Base-by-base conservation (phyloP, 30 jellyfish, hydroid and myxozoan genomes). In the Hydractinia echinata region DNA sequence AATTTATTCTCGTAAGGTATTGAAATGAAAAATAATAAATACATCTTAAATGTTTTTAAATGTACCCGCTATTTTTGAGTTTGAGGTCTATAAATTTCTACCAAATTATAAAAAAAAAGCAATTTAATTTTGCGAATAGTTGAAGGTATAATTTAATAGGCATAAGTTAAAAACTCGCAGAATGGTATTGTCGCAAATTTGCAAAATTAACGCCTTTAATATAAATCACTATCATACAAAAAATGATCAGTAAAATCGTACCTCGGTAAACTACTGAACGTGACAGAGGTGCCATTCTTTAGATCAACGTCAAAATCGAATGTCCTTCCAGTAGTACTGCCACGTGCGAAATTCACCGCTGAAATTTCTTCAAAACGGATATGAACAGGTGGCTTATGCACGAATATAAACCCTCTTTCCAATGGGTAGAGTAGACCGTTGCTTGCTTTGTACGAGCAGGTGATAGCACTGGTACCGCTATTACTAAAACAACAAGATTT, bases 301-400 rank as follows among this genome's bases (percentile, higher is more conserved):
- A 86, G 69, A 14, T 92, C 96, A 49, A 87, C 77, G 19, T 92
- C 98, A 76, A 92, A 87, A 69, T 92, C 98, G 77, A 92, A 92
- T 16, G 98, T 92, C 68, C 98, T 76, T n/a, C 96, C 98, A 4
- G 98, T 87, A 21, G 96, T 83, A 71, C 96, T 84, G 18, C 98
- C 98, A 54, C 98, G 91, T 14, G 98, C 98, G 77, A 92, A 92
- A 84, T 92, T 88, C 51, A 92, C 95, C 54, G 86, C 76, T 13
- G 95, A 55, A 4, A 92, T 82, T 56, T 93, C 99, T 66, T 93
- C 96, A 66, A 93, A 93, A n/a, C 96, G 95, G 48, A 88, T 79
- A 66, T 87, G 95, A 15, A 88, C 89, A 5, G 99, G 96, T 13
- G 99, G 99, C 73, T 93, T 93, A 83, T 93, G 99, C 7, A 93